These are phyloP conservation scores for Nephrotoma flavescens DNA, from an alignment of 2,888 invertebrate species.

Conservation along the genomic window DNA sequence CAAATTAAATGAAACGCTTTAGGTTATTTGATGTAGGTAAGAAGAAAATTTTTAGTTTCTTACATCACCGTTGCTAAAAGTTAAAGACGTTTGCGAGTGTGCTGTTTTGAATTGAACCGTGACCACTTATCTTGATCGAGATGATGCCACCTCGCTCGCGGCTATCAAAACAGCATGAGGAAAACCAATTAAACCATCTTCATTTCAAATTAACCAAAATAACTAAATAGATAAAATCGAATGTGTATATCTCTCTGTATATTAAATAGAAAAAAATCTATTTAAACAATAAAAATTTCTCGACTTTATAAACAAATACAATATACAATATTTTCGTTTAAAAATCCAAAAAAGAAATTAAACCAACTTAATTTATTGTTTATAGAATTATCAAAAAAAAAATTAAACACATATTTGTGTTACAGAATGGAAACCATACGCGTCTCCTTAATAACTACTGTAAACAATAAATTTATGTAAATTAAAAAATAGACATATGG, in stretches of 20 bases:
- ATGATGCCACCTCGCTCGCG: too few relatives aligned
- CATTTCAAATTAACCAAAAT: not conserved
- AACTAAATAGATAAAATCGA: not conserved
- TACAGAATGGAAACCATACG: slow-evolving; percentile 1
- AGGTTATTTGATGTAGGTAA: too few relatives aligned
- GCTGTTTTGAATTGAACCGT: too few relatives aligned
- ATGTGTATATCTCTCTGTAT: not conserved
- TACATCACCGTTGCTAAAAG: too few relatives aligned
- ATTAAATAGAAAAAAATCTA: not conserved
- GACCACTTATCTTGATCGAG: too few relatives aligned
- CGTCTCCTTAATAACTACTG: not conserved
- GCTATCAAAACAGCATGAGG: not conserved
- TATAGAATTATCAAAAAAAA: not conserved
- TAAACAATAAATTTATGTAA: not conserved
- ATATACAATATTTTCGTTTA: not conserved
- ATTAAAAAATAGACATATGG: not conserved
- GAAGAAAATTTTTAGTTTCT: too few relatives aligned
- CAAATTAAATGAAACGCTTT: too few relatives aligned
- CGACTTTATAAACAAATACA: not conserved
- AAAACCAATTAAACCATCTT: not conserved
- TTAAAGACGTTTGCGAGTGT: too few relatives aligned
- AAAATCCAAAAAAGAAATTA: not conserved
- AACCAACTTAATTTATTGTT: not conserved
- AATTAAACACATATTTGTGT: slow-evolving; percentile 1
- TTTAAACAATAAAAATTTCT: not conserved